Evolutionary conservation across 2,888 invertebrate genomes (phyloP).

Genomic region (Eilema sororculum): DNA sequence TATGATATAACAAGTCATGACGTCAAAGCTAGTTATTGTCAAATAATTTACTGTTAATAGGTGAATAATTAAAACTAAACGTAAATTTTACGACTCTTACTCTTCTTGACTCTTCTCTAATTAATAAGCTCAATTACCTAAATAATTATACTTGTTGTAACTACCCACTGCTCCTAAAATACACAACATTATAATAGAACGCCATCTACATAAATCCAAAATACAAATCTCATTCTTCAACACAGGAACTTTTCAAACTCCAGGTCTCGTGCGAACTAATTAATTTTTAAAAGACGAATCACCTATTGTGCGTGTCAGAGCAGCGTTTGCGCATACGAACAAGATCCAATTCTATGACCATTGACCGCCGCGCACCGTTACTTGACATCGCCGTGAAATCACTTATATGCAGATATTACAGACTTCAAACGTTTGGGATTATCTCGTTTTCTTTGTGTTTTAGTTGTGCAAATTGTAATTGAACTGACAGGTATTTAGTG

Average conservation of each 20-base stretch:
- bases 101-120: not conserved
- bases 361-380: conserved; percentile 63
- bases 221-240: conserved; percentile 40
- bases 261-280: conserved; percentile 67
- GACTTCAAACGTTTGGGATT: conserved; percentile 6
- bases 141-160: not conserved
- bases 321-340: conserved; percentile 51
- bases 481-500: not conserved
- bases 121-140: not conserved
- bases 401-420: conserved; percentile 45
- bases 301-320: conserved; percentile 69
- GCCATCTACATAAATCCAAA: conserved; percentile 3
- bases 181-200: not conserved
- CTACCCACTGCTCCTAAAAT: not conserved
- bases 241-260: conserved; percentile 30
- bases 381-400: conserved; percentile 52
- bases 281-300: conserved; percentile 68
- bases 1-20: not conserved
- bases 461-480: not conserved
- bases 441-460: conserved; percentile 11
- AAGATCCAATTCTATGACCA: conserved; percentile 60
- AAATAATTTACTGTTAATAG: not conserved
- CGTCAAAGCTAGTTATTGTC: not conserved
- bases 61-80: not conserved
- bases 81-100: not conserved